Base-by-base conservation (phyloP, 2,797 vertebrate genomes). In the Crax fasciolata region DNA sequence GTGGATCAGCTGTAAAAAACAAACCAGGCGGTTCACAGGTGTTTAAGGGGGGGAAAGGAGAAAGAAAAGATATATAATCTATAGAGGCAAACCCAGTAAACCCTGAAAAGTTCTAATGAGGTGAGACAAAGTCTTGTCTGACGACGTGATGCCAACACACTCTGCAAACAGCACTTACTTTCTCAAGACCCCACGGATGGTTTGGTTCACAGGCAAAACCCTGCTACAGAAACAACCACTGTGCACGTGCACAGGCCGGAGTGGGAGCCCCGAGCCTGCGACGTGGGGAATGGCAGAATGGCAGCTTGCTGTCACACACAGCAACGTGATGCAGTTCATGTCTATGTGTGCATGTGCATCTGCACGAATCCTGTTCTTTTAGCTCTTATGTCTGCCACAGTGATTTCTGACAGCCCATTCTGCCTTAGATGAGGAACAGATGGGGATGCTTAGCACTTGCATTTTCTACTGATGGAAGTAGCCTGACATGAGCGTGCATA, bases 231-330 rank as follows among this genome's bases (percentile, higher is more conserved):
- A 63, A 44, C 21, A 72, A 3, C n/a, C 48, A 59, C 72, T n/a
- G 18, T 17, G 38, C 5, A 5, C 5, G 11, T 2, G 8, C 24
- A 2, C 3, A 16, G 54, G 51, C n/a, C 0, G 3, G n/a, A 30
- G 32, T 4, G 28, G 23, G 43, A 81, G 72, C 32, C 73, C 0
- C 0, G 51, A 38, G 39, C 54, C 67, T 9, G 70, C 43, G 21
- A 5, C 7, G 28, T 24, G 10, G 38, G n/a, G 38, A 75, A 44
- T 35, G 20, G 24, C 35, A 63, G 58, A 84, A 48, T 17, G 48
- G 43, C 54, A 72, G 24, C 46, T 20, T 54, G 63, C 21, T 32
- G 55, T 51, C 58, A 76, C 30, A 28, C 35, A 18, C 63, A 24
- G 32, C 41, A 65, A 67, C 27, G 46, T 11, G 74, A 19, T 18